Evolutionary conservation across 2,888 invertebrate species (phyloP).

Genomic region (Chaetoderma sp.): DNA sequence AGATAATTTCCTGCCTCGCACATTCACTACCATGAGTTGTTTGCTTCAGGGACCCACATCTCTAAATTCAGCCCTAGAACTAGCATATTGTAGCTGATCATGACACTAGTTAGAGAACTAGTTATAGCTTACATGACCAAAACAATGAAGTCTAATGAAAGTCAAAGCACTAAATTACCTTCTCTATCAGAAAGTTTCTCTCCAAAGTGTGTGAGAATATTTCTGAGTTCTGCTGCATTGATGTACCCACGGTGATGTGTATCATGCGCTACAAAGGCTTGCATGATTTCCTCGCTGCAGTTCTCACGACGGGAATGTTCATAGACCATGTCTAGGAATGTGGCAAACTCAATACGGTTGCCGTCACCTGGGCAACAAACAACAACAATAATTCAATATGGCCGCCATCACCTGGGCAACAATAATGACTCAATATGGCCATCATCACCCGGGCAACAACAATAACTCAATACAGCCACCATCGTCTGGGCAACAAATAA

Average conservation of each 20-base stretch:
- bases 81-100: too few species aligned
- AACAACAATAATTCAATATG: conserved; percentile 25
- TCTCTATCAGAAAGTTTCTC: conserved; percentile 81
- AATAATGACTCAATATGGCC: not conserved
- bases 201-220: conserved; percentile 91
- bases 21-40: too few species aligned
- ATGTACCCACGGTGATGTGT: conserved; percentile 74
- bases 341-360: conserved; percentile 82
- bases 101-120: too few species aligned
- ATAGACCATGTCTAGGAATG: conserved; percentile 95
- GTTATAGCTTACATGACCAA: too few species aligned
- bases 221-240: conserved; percentile 84
- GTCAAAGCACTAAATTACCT: conserved; percentile 69
- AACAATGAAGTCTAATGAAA: too few species aligned
- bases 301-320: conserved; percentile 85
- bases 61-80: too few species aligned
- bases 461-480: too few species aligned
- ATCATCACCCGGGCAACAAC: not conserved
- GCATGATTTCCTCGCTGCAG: conserved; percentile 84
- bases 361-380: conserved; percentile 54
- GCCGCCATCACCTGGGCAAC: not conserved
- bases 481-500: too few species aligned
- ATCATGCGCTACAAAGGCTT: conserved; percentile 89
- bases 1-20: too few species aligned
- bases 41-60: too few species aligned